Percentiles rank a stretch among this genome's conserved stretches.
These are phyloP conservation scores for Andrena cerasifolii DNA, from an alignment of 1,140 invertebrate genomes.

Conservation along the genomic window DNA sequence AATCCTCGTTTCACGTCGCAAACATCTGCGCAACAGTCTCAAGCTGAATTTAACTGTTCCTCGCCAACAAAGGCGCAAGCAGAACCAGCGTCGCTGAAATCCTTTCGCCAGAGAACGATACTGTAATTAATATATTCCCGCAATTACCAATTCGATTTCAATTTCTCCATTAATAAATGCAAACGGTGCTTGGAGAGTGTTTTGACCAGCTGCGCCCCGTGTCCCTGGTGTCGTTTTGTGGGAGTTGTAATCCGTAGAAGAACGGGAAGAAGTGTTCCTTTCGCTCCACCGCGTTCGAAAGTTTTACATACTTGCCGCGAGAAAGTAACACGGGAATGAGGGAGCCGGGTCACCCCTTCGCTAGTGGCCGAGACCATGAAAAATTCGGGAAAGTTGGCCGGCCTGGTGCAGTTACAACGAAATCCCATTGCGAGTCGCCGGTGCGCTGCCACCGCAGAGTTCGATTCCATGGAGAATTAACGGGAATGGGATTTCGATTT, in stretches of 20 bases:
- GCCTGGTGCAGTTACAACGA: slow-evolving; percentile 69
- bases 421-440: slow-evolving; percentile 71
- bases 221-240: background rate
- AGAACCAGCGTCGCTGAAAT: background rate
- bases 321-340: background rate
- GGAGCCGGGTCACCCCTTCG: background rate
- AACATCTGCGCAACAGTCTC: background rate
- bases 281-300: background rate
- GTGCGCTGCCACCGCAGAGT: slow-evolving; percentile 67
- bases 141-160: slow-evolving; percentile 16
- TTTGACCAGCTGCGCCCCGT: background rate
- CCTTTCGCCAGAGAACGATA: too few relatives aligned
- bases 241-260: background rate
- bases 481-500: slow-evolving; percentile 78
- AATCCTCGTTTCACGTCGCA: too few relatives aligned
- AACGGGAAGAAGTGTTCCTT: background rate
- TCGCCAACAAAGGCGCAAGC: too few relatives aligned
- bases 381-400: slow-evolving; percentile 38
- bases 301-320: background rate
- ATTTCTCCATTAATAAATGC: slow-evolving; percentile 28
- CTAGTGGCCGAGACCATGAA: background rate
- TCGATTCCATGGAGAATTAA: slow-evolving; percentile 80
- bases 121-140: background rate
- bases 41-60: background rate
- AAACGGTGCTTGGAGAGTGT: background rate